Conservation (phyloP, 2,888 invertebrate genomes). For the Heliconius ethilla region DNA sequence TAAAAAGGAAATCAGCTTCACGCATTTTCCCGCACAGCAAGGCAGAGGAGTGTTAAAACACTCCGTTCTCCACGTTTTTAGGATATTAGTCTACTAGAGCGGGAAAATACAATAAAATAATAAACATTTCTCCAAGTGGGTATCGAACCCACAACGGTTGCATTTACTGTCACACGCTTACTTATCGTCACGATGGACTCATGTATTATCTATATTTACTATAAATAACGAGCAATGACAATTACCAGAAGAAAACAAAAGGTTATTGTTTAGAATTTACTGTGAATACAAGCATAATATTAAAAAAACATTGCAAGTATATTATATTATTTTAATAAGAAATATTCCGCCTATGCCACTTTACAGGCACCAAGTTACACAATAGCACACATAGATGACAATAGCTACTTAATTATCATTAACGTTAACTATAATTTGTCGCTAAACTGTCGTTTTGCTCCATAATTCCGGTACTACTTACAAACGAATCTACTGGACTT, state of each 20-base stretch:
- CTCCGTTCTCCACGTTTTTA: background rate
- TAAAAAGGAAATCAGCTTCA: background rate
- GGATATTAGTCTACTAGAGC: background rate
- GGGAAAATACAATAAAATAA: background rate
- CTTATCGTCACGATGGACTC: background rate
- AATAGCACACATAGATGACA: background rate
- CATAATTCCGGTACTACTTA: background rate
- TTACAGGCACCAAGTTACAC: background rate
- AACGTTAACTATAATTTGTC: background rate
- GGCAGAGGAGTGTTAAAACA: background rate
- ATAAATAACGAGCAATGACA: background rate
- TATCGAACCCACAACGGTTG: background rate
- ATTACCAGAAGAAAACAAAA: background rate
- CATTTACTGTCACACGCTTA: background rate
- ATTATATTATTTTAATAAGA: background rate
- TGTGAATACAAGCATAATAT: background rate
- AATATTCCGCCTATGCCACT: no score
- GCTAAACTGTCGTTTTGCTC: no score
- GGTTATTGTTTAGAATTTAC: background rate
- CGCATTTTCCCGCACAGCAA: background rate
- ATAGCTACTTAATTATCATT: background rate
- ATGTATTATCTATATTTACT: background rate
- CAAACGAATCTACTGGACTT: background rate
- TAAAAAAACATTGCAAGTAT: background rate
- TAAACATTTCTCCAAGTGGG: background rate